Percentiles rank a stretch among this genome's conserved stretches.
Conservation (phyloP, 2,888 invertebrate genomes). For the Gerosis bhagava region DNA sequence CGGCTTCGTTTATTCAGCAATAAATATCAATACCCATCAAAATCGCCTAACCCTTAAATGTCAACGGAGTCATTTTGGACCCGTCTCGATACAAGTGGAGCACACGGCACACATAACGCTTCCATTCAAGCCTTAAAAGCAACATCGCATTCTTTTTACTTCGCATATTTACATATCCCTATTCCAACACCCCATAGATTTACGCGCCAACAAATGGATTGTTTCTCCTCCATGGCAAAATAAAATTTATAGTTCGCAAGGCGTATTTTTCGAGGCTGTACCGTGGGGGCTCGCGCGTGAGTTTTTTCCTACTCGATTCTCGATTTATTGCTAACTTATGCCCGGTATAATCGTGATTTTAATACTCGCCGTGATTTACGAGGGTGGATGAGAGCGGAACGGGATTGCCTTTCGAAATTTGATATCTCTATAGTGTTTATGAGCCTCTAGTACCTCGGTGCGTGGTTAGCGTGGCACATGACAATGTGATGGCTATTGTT, state of each 20-base stretch:
- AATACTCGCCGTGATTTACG: slow-evolving; percentile 75
- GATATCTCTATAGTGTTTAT: slow-evolving; percentile 77
- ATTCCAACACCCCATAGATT: slow-evolving; percentile 60
- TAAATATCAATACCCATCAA: slow-evolving; percentile 9
- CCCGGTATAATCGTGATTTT: slow-evolving; percentile 78
- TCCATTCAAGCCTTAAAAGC: slow-evolving; percentile 22
- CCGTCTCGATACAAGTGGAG: slow-evolving; percentile 2
- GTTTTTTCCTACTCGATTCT: slow-evolving; percentile 59
- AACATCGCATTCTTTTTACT: slow-evolving; percentile 26
- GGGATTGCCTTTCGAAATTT: slow-evolving; percentile 76
- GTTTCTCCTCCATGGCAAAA: slow-evolving; percentile 57
- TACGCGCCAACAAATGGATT: slow-evolving; percentile 70
- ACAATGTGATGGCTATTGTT: slow-evolving; percentile 19
- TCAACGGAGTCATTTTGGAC: slow-evolving; percentile 9
- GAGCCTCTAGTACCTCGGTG: slow-evolving; percentile 58
- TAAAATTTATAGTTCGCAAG: slow-evolving; percentile 49
- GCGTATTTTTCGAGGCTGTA: slow-evolving; percentile 52
- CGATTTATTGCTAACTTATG: slow-evolving; percentile 78
- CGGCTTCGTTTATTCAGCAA: too few species aligned
- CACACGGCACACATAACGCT: slow-evolving; percentile 12
- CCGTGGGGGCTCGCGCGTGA: slow-evolving; percentile 38
- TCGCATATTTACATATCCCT: slow-evolving; percentile 62
- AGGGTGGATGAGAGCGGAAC: slow-evolving; percentile 53
- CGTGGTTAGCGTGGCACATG: slow-evolving; percentile 11
- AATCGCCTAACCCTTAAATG: slow-evolving; percentile 8